Percentiles rank a stretch among this genome's conserved stretches.
These are phyloP conservation scores for Napeogenes sylphis DNA, from an alignment of 2,888 invertebrate genomes.

Conservation along the genomic window DNA sequence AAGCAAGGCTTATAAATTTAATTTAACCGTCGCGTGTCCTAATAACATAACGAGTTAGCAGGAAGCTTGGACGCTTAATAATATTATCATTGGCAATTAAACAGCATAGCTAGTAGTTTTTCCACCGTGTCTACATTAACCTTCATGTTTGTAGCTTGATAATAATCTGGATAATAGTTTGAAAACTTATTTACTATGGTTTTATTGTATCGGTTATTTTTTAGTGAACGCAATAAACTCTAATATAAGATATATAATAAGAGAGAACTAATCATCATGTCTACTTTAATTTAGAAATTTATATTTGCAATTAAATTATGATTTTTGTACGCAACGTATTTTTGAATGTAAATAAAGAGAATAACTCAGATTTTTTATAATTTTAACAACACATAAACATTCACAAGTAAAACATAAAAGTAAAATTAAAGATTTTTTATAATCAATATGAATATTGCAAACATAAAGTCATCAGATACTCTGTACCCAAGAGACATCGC, in stretches of 20 bases:
- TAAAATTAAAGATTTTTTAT: neutral
- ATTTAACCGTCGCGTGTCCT: slow-evolving; percentile 44
- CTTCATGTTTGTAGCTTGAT: neutral
- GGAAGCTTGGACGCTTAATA: slow-evolving; percentile 40
- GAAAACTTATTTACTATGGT: neutral
- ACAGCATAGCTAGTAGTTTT: slow-evolving; percentile 16
- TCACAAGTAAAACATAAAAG: neutral
- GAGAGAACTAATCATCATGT: too few relatives aligned
- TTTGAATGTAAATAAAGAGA: too few relatives aligned
- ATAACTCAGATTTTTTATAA: too few relatives aligned
- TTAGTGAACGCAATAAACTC: too few relatives aligned
- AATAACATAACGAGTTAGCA: slow-evolving; percentile 41
- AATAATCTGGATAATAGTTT: neutral
- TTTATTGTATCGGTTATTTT: neutral
- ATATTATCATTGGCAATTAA: slow-evolving; percentile 48
- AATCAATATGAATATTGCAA: neutral
- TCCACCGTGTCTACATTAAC: slow-evolving; percentile 2
- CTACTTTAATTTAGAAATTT: too few relatives aligned
- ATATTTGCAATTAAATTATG: too few relatives aligned
- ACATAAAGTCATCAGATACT: neutral
- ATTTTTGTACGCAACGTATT: too few relatives aligned
- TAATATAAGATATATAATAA: too few relatives aligned
- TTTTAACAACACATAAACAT: too few relatives aligned
- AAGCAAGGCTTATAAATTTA: slow-evolving; percentile 25
- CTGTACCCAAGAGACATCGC: slow-evolving; percentile 31